Percentiles rank a stretch among this genome's conserved stretches.
These are phyloP conservation scores for Acleris emargana DNA, from an alignment of 2,888 invertebrate genomes.

Conservation along the genomic window DNA sequence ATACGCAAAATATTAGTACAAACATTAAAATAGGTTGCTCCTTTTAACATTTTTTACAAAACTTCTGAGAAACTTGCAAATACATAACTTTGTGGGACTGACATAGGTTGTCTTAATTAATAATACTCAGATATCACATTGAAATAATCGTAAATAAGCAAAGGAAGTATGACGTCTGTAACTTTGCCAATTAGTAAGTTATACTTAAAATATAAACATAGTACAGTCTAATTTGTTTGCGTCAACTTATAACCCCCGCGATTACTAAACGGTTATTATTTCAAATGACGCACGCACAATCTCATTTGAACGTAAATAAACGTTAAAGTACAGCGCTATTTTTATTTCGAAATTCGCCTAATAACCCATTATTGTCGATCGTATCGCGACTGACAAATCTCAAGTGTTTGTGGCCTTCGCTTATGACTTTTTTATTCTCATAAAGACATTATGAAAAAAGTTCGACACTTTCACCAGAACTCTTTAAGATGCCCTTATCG, in stretches of 20 bases:
- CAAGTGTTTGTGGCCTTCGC: slow-evolving; percentile 52
- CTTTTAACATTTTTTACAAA: no score
- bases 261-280: slow-evolving; percentile 5
- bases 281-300: slow-evolving; percentile 10
- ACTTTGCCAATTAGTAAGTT: slow-evolving; percentile 15
- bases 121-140: slow-evolving; percentile 11
- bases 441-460: slow-evolving; percentile 67
- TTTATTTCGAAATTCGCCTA: background rate
- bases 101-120: background rate
- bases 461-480: slow-evolving; percentile 42
- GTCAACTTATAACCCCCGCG: slow-evolving; percentile 4
- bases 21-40: no score
- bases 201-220: slow-evolving; percentile 4
- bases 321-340: background rate
- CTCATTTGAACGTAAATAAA: background rate
- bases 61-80: no score
- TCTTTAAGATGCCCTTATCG: slow-evolving; percentile 32
- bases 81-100: background rate
- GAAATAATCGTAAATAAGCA: background rate
- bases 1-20: no score
- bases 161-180: slow-evolving; percentile 15
- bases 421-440: slow-evolving; percentile 49
- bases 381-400: slow-evolving; percentile 49
- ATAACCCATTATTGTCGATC: background rate
- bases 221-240: slow-evolving; percentile 18